A percentile compares a stretch with the other conserved stretches of the same genome.
Conservation (phyloP, 2,113 vertebrate species). For the Brienomyrus longianalis region DNA sequence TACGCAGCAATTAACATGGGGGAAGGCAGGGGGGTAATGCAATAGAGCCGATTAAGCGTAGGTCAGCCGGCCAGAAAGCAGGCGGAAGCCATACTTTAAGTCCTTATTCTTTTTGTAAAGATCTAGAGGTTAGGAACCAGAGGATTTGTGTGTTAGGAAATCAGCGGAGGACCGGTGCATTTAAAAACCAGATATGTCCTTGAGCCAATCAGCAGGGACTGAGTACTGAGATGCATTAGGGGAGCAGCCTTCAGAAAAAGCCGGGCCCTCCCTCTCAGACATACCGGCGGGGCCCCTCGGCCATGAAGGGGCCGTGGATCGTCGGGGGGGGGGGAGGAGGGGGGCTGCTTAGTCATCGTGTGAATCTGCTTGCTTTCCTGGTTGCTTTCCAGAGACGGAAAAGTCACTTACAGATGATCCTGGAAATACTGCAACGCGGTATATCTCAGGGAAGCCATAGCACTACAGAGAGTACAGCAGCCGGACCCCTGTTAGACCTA, state of each 20-base stretch:
- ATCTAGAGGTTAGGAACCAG: conserved; percentile 18
- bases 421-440: background rate
- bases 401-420: background rate
- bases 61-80: conserved; percentile 22
- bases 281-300: background rate
- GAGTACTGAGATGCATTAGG: conserved; percentile 50
- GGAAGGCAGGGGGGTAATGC: conserved; percentile 19
- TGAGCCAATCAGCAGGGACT: conserved; percentile 40
- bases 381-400: background rate
- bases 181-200: conserved; percentile 26
- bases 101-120: conserved; percentile 10
- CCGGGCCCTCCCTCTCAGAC: background rate
- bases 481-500: background rate
- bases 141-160: conserved; percentile 34
- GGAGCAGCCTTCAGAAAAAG: conserved; percentile 30
- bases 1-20: conserved; percentile 19
- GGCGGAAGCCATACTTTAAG: background rate
- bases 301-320: background rate
- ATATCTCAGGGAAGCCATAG: background rate
- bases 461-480: background rate
- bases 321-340: no score
- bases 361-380: background rate
- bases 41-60: conserved; percentile 25
- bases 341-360: background rate
- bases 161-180: conserved; percentile 19